Evolutionary conservation across 1,140 invertebrate species (phyloP).

Genomic region (Heliconius hewitsoni): DNA sequence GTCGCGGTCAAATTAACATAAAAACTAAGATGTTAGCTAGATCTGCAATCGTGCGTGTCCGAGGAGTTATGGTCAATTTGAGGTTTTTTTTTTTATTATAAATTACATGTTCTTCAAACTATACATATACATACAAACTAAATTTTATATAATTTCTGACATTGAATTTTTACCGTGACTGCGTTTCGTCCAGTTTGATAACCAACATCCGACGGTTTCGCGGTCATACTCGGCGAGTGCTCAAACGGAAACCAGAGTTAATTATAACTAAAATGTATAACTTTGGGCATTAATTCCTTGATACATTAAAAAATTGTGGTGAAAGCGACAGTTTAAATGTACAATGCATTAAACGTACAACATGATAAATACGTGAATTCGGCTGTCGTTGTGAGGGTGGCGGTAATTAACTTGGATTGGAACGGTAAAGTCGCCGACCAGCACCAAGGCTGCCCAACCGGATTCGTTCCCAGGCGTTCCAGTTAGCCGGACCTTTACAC

Average conservation of each 20-base stretch:
- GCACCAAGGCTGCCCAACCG: conserved; percentile 74
- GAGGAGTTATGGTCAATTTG: conserved; percentile 34
- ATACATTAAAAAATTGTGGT: background rate
- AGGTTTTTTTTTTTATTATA: conserved; percentile 1
- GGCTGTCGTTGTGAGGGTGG: conserved; percentile 45
- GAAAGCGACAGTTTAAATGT: conserved; percentile 2
- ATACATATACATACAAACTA: background rate
- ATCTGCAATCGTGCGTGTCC: conserved; percentile 45
- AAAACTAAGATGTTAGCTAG: conserved; percentile 45
- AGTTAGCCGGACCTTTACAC: conserved; percentile 72
- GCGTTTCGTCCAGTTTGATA: background rate
- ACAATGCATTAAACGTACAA: background rate
- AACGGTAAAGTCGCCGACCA: conserved; percentile 75
- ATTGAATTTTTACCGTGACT: conserved; percentile 23
- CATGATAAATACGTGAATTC: background rate
- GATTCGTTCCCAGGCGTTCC: conserved; percentile 71
- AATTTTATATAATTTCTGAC: background rate
- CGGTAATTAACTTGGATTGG: conserved; percentile 73
- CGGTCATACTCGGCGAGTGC: conserved; percentile 3
- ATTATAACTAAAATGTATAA: background rate
- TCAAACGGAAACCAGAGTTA: background rate
- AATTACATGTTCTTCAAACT: conserved; percentile 13
- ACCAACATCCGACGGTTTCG: conserved; percentile 18
- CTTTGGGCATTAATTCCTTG: background rate
- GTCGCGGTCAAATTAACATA: conserved; percentile 59